phyloP scores from a whole-genome alignment of 1,140 invertebrate genomes.

The Heliconius hermathena region DNA sequence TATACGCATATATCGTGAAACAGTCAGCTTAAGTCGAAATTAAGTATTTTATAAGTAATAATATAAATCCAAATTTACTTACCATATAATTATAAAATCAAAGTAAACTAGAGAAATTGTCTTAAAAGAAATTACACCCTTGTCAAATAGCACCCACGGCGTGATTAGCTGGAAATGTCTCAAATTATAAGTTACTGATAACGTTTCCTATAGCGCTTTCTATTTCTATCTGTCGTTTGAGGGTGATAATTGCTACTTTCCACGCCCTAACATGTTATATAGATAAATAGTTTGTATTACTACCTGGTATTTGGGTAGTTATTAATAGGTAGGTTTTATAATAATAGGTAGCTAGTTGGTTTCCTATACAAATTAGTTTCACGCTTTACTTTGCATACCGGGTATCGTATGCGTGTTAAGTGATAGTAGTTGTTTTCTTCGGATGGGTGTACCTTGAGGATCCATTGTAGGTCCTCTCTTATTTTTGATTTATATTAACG shows the following conservation, averaged over 20 bases:
- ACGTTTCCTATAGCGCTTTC: slow-evolving; percentile 21
- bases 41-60: too few species aligned
- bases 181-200: slow-evolving; percentile 16
- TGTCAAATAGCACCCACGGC: not conserved
- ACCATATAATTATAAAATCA: slow-evolving; percentile 1
- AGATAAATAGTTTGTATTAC: not conserved
- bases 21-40: too few species aligned
- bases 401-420: too few species aligned
- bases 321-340: not conserved
- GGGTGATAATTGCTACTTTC: slow-evolving; percentile 25
- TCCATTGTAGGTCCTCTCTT: too few species aligned
- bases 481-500: too few species aligned
- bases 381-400: too few species aligned
- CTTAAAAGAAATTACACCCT: slow-evolving; percentile 3
- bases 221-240: slow-evolving; percentile 25
- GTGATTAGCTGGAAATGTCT: not conserved
- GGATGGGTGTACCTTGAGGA: too few species aligned
- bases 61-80: not conserved
- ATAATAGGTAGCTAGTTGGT: not conserved
- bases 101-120: not conserved
- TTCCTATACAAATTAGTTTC: too few species aligned
- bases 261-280: slow-evolving; percentile 8
- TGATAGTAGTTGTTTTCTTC: too few species aligned
- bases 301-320: not conserved
- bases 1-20: too few species aligned